Evolutionary conservation across 2,888 invertebrate species (phyloP).

Genomic region (Steromphala cineraria): DNA sequence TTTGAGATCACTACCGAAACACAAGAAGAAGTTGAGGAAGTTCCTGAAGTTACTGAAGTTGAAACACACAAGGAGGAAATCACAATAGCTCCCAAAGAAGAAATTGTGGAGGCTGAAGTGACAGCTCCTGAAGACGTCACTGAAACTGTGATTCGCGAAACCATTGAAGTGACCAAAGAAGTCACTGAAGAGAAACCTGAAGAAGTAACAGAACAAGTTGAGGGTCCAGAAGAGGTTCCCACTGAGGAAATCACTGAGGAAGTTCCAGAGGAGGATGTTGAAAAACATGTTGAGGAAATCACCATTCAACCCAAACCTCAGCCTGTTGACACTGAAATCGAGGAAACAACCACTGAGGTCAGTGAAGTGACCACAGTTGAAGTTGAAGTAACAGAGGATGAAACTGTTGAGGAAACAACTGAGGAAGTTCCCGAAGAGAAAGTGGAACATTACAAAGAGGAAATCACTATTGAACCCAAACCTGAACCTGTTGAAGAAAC

Average conservation of each 20-base stretch:
- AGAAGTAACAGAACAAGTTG: neutral
- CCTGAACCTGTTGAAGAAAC: no score
- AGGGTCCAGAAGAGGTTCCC: neutral
- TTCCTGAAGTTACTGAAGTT: neutral
- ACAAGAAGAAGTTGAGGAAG: neutral
- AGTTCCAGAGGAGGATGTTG: constrained; percentile 3
- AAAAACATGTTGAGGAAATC: neutral
- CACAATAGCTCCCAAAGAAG: neutral
- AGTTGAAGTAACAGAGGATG: constrained; percentile 7
- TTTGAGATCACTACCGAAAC: neutral
- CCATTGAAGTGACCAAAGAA: constrained; percentile 18
- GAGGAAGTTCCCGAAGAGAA: neutral
- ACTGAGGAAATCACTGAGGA: neutral
- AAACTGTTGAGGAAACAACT: neutral
- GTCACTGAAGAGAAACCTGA: constrained; percentile 11
- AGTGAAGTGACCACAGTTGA: neutral
- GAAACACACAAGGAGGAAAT: constrained; percentile 5
- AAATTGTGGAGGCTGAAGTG: neutral
- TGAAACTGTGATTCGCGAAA: constrained; percentile 17
- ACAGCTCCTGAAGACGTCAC: neutral
- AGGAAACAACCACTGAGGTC: neutral
- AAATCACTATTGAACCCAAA: no score
- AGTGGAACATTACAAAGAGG: constrained; percentile 20
- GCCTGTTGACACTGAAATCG: neutral
- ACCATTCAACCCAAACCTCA: neutral